A percentile compares a stretch with the other conserved stretches of the same genome.
Evolutionary conservation across 2,888 invertebrate genomes (phyloP).

Genomic region (Plutella xylostella): DNA sequence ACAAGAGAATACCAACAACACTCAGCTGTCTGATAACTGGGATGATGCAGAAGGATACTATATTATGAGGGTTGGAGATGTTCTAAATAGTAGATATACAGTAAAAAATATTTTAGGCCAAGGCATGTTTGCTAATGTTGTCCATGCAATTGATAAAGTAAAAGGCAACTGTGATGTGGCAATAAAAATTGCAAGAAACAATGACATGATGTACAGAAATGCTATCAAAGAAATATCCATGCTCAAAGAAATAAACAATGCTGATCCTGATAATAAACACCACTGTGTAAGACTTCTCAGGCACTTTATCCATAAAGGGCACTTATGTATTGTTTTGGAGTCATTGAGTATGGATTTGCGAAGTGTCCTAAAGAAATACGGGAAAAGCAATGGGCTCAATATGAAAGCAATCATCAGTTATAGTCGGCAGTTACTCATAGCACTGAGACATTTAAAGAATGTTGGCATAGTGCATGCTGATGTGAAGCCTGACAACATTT

Average conservation of each 20-base stretch:
- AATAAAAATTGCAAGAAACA: constrained; percentile 98
- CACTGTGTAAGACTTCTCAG: constrained; percentile 91
- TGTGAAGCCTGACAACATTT: constrained; percentile 98
- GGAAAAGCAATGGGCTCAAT: constrained; percentile 93
- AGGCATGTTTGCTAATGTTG: constrained; percentile 98
- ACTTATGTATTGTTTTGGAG: constrained; percentile 98
- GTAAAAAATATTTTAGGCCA: constrained; percentile 97
- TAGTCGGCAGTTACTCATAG: constrained; percentile 92
- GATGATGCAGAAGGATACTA: constrained; percentile 99
- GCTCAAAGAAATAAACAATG: constrained; percentile 91
- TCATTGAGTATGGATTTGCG: constrained; percentile 93
- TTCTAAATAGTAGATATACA: constrained; percentile 84
- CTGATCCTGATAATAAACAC: constrained; percentile 95
- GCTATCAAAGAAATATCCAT: constrained; percentile 95
- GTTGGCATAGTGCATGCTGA: constrained; percentile 97
- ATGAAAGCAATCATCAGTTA: constrained; percentile 97
- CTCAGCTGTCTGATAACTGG: constrained; percentile 97
- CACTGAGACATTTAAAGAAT: constrained; percentile 92
- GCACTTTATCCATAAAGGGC: constrained; percentile 97
- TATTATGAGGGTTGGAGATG: constrained; percentile 90
- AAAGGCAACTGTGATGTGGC: constrained; percentile 90
- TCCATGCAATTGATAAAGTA: constrained; percentile 90
- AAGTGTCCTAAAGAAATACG: constrained; percentile 95
- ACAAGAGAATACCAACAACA: constrained; percentile 69
- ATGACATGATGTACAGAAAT: constrained; percentile 99